phyloP scores from a whole-genome alignment of 23 tunicate genomes.

The Trididemnum miniatum region DNA sequence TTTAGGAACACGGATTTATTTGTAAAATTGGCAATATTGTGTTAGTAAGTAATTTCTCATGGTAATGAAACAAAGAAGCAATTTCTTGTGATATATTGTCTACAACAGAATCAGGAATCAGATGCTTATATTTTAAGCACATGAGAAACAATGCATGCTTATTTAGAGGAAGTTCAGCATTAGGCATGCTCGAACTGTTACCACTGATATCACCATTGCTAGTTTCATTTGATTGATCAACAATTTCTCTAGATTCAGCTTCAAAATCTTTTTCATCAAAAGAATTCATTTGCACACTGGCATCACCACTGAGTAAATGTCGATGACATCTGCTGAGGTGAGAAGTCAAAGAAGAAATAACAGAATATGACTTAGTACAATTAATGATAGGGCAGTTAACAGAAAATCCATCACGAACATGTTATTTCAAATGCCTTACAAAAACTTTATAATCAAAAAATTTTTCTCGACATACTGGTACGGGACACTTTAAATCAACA shows the following conservation, averaged over 20 bases:
- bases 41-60: not conserved
- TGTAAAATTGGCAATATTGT: not conserved
- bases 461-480: not conserved
- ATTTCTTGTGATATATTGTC: not conserved
- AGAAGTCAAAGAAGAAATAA: not conserved
- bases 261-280: no score
- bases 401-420: not conserved
- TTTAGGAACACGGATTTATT: not conserved
- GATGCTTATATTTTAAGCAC: slow-evolving; percentile 20
- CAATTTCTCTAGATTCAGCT: no score
- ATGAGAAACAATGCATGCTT: not conserved
- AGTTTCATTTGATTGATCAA: no score
- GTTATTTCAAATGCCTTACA: not conserved
- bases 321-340: not conserved
- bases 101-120: not conserved
- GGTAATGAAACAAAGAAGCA: not conserved
- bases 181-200: no score
- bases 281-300: no score
- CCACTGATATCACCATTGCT: no score
- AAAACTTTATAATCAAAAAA: not conserved
- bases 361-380: not conserved
- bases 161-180: not conserved
- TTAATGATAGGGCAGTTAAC: not conserved
- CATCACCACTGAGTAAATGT: not conserved
- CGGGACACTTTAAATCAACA: not conserved